Conservation (phyloP, 2,797 vertebrate genomes). For the Notoglanidium macrostoma region DNA sequence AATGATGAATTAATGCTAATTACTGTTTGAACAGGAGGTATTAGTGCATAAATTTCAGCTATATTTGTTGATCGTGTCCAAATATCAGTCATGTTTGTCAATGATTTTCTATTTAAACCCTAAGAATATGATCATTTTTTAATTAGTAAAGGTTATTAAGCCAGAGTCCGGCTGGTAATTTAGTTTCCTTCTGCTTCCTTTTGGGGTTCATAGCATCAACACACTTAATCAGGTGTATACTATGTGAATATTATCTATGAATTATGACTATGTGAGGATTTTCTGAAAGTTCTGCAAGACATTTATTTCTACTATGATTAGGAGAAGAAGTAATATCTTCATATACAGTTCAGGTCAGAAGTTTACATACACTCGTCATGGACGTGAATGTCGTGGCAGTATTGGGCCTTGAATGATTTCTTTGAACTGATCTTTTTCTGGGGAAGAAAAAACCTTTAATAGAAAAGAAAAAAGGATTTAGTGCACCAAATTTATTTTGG, state of each 20-base stretch:
- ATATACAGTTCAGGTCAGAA: neutral
- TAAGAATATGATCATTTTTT: neutral
- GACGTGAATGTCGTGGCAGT: too few relatives aligned
- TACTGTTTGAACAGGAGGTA: neutral
- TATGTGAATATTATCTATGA: neutral
- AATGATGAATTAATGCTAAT: neutral
- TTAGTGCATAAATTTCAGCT: neutral
- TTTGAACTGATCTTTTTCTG: too few relatives aligned
- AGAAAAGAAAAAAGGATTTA: too few relatives aligned
- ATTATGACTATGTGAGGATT: neutral
- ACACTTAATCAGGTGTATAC: neutral
- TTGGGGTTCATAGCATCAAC: neutral
- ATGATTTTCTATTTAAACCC: neutral
- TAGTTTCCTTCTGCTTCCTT: neutral
- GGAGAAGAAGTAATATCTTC: neutral
- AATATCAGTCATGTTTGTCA: neutral
- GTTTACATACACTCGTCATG: too few relatives aligned
- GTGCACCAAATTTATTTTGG: too few relatives aligned
- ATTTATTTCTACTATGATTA: neutral
- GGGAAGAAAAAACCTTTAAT: too few relatives aligned
- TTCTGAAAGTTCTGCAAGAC: neutral
- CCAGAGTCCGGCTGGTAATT: neutral
- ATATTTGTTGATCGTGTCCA: neutral
- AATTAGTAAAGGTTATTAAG: slow-evolving; percentile 3
- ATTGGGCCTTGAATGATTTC: too few relatives aligned